Evolutionary conservation across 2,113 vertebrate species (phyloP), one percentile per base, ranked within the genome.

Genomic region (Galeopterus variegatus): DNA sequence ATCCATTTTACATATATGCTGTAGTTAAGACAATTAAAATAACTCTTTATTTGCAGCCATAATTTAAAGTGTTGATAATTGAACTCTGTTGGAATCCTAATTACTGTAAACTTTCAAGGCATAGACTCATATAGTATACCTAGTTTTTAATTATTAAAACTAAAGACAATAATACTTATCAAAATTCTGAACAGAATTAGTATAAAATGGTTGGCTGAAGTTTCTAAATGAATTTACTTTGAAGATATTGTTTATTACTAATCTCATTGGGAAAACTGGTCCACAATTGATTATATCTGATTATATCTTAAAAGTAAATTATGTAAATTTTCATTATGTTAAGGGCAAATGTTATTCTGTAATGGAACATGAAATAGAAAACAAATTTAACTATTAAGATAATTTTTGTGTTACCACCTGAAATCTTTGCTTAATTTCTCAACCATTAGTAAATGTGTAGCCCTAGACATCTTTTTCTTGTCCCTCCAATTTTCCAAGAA

Each of bases 311-410:
- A 45, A 72, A 33, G 81, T 4, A 77, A 72, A 72, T 86, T 86
- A 36, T 18, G 33, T 60, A 69, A 24, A 60, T 87, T 70, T 96
- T 75, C 3, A 79, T 41, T 13, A 58, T 26, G 0, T n/a, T 86
- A 76, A 70, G 45, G 6, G 48, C 19, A 89, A 82, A 92, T 62
- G 58, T 12, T 48, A 60, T 3, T 89, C 33, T 95, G 45, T 23
- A 87, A 10, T 69, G 8, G 13, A 94, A 92, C 8, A 92, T 85
- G 8, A 89, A 86, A 33, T 81, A 76, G 19, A 73, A 93, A 95
- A 70, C 9, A 89, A 83, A 93, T 83, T 64, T 2, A 90, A 54
- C 28, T 41, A 2, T 31, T 86, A 70, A 79, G 48, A 86, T 62
- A 84, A 54, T 60, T 56, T 94, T 70, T 72, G 41, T 2, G 70